Evolutionary conservation across 2,888 invertebrate species (phyloP).

Genomic region (Opisthograptis luteolata): DNA sequence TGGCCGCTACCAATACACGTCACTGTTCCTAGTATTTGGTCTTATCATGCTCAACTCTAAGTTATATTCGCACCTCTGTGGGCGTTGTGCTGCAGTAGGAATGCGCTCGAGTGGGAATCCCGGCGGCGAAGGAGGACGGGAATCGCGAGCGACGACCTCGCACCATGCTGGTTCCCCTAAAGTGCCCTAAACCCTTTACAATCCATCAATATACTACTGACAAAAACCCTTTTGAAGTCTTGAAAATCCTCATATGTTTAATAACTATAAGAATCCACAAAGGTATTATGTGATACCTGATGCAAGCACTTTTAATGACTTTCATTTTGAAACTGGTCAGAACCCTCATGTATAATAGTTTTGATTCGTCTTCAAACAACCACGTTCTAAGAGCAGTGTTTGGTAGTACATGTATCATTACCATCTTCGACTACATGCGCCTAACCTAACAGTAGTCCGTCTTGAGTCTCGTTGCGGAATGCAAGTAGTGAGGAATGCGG

Average conservation of each 20-base stretch:
- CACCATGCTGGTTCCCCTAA: constrained; percentile 44
- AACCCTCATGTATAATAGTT: too few relatives aligned
- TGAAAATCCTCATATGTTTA: too few relatives aligned
- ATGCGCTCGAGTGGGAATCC: constrained; percentile 71
- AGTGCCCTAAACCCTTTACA: constrained; percentile 24
- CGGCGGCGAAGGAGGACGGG: constrained; percentile 52
- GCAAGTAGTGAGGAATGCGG: constrained; percentile 70
- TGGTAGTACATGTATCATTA: constrained; percentile 4
- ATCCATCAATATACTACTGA: constrained; percentile 8
- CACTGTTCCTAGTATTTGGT: constrained; percentile 37
- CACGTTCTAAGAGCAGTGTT: constrained; percentile 6
- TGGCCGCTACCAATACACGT: too few relatives aligned
- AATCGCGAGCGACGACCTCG: constrained; percentile 68
- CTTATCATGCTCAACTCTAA: too few relatives aligned
- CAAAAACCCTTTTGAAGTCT: too few relatives aligned
- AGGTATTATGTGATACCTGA: too few relatives aligned
- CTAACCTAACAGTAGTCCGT: constrained; percentile 46
- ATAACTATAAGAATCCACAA: too few relatives aligned
- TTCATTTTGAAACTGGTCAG: too few relatives aligned
- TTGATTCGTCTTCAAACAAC: too few relatives aligned
- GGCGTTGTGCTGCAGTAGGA: constrained; percentile 51
- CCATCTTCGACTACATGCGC: constrained; percentile 33
- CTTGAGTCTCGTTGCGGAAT: constrained; percentile 55
- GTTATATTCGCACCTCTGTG: constrained; percentile 52
- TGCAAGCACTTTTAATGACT: too few relatives aligned